Evolutionary conservation across 2,888 invertebrate genomes (phyloP), one percentile per base, ranked within the genome.

Genomic region (Seladonia tumulorum): DNA sequence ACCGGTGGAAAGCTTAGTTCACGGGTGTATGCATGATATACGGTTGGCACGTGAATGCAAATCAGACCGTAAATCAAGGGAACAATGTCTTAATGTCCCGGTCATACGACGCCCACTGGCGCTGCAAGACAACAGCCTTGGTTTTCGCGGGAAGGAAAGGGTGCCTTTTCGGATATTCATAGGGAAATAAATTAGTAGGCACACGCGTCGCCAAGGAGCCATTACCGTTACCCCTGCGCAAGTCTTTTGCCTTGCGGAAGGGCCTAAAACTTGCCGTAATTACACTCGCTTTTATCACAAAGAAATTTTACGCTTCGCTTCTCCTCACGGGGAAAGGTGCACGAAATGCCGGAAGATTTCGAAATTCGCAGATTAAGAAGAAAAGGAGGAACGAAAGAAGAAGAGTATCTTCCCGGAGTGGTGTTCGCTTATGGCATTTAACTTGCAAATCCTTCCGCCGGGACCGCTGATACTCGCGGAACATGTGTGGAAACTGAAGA

Each of bases 1-100:
- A 87, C 87, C 83, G 86, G 83, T 75, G 76, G 83, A 87, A 87
- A 83, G 83, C 86, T 86, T 83, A 83, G 86, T 79, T 83, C 86
- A 75, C 85, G 93, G 66, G 94, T 94, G 93, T 94, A 94, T 94
- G 94, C 92, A 94, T 94, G 94, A 95, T 95, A 95, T 94, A 95
- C 92, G 94, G 94, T 91, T 93, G 93, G 93, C 93, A 91, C 93
- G 94, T 95, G 94, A 94, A 95, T 94, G 94, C 94, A 94, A 94
- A 95, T 94, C 94, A 93, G 93, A 91, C 90, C 94, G 94, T 95
- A 95, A 95, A 95, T 95, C 95, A 95, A 94, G 91, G 91, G 94
- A 95, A 95, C 95, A 95, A 95, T 95, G 95, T 95, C 95, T 95
- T 95, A 95, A 95, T 94, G 95, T 94, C 94, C 94, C 94, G 94